Evolutionary conservation across 1,140 invertebrate genomes (phyloP).

Genomic region (Zaprionus davidi): DNA sequence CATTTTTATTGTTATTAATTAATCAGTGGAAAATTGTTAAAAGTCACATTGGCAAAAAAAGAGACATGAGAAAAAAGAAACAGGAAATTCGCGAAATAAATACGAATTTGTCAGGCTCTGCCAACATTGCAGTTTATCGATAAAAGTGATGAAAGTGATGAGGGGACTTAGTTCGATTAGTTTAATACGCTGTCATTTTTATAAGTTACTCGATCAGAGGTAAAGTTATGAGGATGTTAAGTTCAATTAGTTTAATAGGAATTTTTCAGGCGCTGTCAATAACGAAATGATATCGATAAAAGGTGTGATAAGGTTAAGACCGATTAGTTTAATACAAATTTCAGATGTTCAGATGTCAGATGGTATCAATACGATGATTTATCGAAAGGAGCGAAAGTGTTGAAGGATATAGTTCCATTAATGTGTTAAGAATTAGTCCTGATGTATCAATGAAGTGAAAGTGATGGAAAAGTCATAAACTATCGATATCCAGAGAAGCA

Average conservation of each 20-base stretch:
- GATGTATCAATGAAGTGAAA: neutral
- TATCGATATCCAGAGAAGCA: no score
- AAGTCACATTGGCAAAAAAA: conserved; percentile 20
- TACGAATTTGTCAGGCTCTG: conserved; percentile 16
- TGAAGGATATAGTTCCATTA: neutral
- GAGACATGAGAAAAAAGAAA: conserved; percentile 17
- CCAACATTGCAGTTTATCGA: neutral
- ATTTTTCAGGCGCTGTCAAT: neutral
- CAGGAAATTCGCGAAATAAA: conserved; percentile 29
- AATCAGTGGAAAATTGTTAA: conserved; percentile 75
- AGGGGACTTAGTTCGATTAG: neutral
- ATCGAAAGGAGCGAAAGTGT: no score
- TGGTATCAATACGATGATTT: no score
- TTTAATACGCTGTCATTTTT: no score
- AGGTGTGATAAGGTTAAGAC: no score
- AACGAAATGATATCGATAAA: no score
- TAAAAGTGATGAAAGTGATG: neutral
- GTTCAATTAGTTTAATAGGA: neutral
- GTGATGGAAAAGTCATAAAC: neutral
- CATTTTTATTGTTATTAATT: conserved; percentile 82
- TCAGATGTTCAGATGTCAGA: no score
- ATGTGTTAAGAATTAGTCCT: neutral
- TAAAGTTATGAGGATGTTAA: neutral
- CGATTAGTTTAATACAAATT: no score
- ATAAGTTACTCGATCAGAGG: neutral